Conservation (phyloP, 2,113 vertebrate species). For the Forbesichthys agassizii region DNA sequence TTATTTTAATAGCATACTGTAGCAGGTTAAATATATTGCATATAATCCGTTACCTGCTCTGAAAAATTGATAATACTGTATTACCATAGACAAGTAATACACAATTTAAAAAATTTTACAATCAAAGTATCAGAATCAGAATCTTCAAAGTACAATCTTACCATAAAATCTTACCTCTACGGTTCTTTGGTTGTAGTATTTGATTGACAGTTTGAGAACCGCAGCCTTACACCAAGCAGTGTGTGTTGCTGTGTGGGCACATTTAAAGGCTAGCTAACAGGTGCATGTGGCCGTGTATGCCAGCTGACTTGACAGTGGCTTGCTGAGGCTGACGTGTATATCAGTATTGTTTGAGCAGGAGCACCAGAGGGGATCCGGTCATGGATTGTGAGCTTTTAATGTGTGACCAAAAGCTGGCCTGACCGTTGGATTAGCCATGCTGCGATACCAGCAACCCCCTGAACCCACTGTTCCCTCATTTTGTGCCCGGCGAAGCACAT, state of each 20-base stretch:
- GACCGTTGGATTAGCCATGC: slow-evolving; percentile 62
- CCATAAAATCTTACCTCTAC: no score
- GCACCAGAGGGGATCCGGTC: slow-evolving; percentile 58
- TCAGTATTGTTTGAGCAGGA: slow-evolving; percentile 59
- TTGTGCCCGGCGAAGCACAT: slow-evolving; percentile 71
- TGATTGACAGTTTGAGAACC: no score
- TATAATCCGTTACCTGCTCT: no score
- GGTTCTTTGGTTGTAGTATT: no score
- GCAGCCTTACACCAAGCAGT: slow-evolving; percentile 23
- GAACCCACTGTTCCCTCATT: slow-evolving; percentile 60
- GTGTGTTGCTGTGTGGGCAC: slow-evolving; percentile 50
- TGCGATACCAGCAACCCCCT: slow-evolving; percentile 61
- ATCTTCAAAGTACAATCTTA: no score
- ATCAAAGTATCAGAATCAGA: no score
- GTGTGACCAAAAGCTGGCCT: slow-evolving; percentile 58
- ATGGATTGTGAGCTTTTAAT: slow-evolving; percentile 53
- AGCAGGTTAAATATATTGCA: no score
- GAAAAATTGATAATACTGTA: no score
- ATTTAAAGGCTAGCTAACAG: slow-evolving; percentile 59
- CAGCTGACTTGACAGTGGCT: slow-evolving; percentile 25
- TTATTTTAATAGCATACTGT: no score
- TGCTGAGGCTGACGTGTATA: slow-evolving; percentile 22
- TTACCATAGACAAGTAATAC: no score
- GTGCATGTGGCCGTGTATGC: slow-evolving; percentile 50
- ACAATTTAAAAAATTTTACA: no score